phyloP scores from a whole-genome alignment of 2,113 vertebrate species.

The Nestor notabilis region DNA sequence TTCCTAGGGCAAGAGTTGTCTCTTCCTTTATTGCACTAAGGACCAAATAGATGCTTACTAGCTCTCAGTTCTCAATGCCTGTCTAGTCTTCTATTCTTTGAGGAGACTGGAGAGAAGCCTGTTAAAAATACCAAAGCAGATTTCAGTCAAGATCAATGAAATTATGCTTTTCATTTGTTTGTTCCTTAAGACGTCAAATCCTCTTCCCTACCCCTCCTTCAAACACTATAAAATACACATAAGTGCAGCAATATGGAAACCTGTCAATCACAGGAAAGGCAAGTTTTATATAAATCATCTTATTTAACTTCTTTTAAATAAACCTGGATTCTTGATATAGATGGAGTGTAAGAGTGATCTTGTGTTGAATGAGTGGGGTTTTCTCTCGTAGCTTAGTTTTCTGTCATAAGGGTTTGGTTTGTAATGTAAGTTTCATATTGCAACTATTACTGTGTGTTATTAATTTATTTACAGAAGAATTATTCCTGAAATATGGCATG shows the following conservation, averaged over 20 bases:
- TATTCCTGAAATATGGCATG: neutral
- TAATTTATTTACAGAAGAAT: neutral
- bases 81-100: neutral
- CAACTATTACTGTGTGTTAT: neutral
- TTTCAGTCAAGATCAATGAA: neutral
- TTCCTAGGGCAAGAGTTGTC: neutral
- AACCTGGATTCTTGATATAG: neutral
- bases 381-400: neutral
- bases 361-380: neutral
- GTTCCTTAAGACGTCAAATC: neutral
- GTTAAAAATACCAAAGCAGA: neutral
- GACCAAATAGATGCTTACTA: neutral
- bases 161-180: neutral
- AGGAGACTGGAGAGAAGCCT: neutral
- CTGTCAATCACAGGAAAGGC: neutral
- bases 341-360: neutral
- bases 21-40: neutral
- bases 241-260: neutral
- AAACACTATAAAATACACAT: neutral
- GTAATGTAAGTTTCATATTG: neutral
- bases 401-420: neutral
- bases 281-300: neutral
- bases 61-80: neutral
- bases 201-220: neutral
- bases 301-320: neutral